Conservation (phyloP, 2,888 invertebrate genomes). For the Tridacna gigas region DNA sequence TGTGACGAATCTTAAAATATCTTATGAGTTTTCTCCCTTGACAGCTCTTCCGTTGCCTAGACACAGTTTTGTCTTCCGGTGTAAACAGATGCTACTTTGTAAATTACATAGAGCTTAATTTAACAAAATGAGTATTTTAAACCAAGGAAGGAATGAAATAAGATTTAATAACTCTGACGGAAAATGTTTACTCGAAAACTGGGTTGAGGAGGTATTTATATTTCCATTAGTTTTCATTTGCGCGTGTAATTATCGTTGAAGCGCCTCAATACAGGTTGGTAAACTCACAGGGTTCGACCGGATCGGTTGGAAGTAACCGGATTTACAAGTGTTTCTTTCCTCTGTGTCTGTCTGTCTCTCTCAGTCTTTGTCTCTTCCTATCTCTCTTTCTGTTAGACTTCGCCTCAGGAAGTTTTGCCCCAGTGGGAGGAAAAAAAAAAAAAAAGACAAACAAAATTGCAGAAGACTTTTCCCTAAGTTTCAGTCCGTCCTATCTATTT, state of each 20-base stretch:
- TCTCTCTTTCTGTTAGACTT: too few relatives aligned
- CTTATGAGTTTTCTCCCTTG: conserved; percentile 28
- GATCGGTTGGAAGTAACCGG: too few relatives aligned
- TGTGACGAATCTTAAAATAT: too few relatives aligned
- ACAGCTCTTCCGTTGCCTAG: conserved; percentile 50
- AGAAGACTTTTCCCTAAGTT: too few relatives aligned
- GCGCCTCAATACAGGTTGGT: neutral
- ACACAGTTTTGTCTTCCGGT: conserved; percentile 43
- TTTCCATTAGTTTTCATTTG: neutral
- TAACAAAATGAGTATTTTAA: conserved; percentile 79
- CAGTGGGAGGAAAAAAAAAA: too few relatives aligned
- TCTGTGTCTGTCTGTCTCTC: too few relatives aligned
- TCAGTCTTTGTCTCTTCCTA: too few relatives aligned
- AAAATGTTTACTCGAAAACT: conserved; percentile 84
- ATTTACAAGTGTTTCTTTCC: too few relatives aligned
- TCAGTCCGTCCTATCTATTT: too few relatives aligned
- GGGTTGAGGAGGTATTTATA: conserved; percentile 84
- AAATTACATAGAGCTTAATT: neutral
- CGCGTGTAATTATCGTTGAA: neutral
- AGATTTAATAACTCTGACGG: conserved; percentile 82
- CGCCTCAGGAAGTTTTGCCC: too few relatives aligned
- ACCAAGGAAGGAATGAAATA: conserved; percentile 83
- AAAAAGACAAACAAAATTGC: too few relatives aligned
- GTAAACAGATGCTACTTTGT: conserved; percentile 45
- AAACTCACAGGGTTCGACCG: too few relatives aligned